Evolutionary conservation across 2,797 vertebrate species (phyloP).

Genomic region (Lutra lutra): DNA sequence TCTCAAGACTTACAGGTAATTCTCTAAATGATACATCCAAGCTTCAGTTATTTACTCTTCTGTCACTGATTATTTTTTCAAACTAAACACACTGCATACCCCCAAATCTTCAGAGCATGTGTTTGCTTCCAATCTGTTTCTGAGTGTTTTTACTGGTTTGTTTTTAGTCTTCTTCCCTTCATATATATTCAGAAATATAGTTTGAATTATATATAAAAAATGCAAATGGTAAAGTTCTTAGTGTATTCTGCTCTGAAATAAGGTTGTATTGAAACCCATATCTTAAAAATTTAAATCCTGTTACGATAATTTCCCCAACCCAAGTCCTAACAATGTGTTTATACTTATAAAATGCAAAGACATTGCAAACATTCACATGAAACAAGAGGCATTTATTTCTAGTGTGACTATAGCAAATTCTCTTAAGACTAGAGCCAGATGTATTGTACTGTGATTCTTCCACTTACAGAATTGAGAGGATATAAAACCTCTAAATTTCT

Average conservation of each 20-base stretch:
- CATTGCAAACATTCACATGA: slow-evolving; percentile 14
- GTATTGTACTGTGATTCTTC: background rate
- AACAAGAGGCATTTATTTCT: slow-evolving; percentile 51
- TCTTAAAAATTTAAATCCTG: slow-evolving; percentile 47
- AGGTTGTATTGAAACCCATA: background rate
- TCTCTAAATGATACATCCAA: background rate
- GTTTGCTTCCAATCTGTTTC: background rate
- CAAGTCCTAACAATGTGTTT: slow-evolving; percentile 37
- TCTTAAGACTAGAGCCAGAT: slow-evolving; percentile 31
- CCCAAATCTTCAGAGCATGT: background rate
- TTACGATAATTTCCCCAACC: background rate
- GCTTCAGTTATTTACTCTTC: background rate
- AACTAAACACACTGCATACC: background rate
- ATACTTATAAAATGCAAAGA: slow-evolving; percentile 4
- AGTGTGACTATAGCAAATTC: slow-evolving; percentile 17
- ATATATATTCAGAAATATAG: background rate
- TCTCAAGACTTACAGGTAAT: background rate
- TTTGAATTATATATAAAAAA: slow-evolving; percentile 47
- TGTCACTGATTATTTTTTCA: background rate
- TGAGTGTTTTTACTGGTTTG: slow-evolving; percentile 17
- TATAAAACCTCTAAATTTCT: slow-evolving; percentile 9
- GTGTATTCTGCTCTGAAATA: slow-evolving; percentile 34
- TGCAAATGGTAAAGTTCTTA: background rate
- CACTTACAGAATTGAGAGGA: background rate
- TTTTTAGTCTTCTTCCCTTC: background rate